Evolutionary conservation across 2,888 invertebrate genomes (phyloP).

Genomic region (Erebia epiphron): DNA sequence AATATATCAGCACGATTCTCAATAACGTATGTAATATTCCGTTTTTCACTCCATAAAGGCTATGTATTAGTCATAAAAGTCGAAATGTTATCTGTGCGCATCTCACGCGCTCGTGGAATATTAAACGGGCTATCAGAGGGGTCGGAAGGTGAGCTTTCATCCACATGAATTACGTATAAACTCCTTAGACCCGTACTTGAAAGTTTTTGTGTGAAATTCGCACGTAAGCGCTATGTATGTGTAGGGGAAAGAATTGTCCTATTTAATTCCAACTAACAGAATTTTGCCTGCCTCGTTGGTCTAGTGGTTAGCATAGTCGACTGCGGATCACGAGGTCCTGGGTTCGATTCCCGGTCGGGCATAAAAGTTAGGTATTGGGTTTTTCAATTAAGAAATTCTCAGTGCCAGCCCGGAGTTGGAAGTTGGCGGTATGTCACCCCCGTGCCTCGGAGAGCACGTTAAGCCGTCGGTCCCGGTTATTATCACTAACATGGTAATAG

Average conservation of each 20-base stretch:
- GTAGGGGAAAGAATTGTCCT: not conserved
- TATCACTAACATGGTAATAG: too few relatives aligned
- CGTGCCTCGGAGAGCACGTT: too few relatives aligned
- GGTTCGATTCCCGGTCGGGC: too few relatives aligned
- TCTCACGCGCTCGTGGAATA: constrained; percentile 8
- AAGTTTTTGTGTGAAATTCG: not conserved
- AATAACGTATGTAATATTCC: constrained; percentile 2
- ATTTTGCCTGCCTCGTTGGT: too few relatives aligned
- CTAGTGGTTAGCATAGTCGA: too few relatives aligned
- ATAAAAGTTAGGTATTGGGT: too few relatives aligned
- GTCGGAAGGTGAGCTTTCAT: not conserved
- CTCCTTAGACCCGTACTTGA: not conserved
- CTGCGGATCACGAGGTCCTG: too few relatives aligned
- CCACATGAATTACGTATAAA: constrained; percentile 8
- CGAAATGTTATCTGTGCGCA: constrained; percentile 6
- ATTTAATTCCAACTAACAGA: too few relatives aligned
- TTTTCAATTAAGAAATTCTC: too few relatives aligned
- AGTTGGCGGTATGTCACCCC: too few relatives aligned
- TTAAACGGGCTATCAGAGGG: constrained; percentile 5
- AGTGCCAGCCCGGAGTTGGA: too few relatives aligned
- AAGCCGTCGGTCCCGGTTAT: too few relatives aligned
- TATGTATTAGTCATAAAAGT: constrained; percentile 8
- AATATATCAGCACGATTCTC: not conserved
- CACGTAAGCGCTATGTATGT: not conserved
- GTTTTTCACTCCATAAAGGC: constrained; percentile 7